phyloP scores from a whole-genome alignment of 2,888 invertebrate species.

The Leptinotarsa juncta region DNA sequence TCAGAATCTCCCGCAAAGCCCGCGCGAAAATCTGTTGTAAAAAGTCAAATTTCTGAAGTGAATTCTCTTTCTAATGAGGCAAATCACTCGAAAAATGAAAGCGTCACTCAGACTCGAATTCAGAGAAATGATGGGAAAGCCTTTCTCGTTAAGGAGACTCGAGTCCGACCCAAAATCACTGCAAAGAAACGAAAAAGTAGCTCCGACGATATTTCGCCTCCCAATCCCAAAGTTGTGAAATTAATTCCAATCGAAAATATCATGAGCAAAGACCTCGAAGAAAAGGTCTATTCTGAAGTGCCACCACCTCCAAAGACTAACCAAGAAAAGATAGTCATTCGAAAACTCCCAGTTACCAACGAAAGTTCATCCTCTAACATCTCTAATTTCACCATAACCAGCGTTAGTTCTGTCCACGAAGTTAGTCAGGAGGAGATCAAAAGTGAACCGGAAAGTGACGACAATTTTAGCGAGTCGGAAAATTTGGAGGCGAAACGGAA shows the following conservation, averaged over 20 bases:
- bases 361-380: neutral
- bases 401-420: conserved; percentile 23
- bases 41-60: neutral
- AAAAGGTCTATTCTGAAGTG: conserved; percentile 29
- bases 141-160: too few species aligned
- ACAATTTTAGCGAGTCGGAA: conserved; percentile 48
- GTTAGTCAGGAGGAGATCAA: conserved; percentile 55
- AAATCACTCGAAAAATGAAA: neutral
- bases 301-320: conserved; percentile 19
- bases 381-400: neutral
- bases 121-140: neutral
- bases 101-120: neutral
- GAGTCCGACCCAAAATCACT: too few species aligned
- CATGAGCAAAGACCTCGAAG: conserved; percentile 40
- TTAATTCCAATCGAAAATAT: conserved; percentile 51
- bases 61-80: neutral
- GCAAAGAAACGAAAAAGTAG: conserved; percentile 4
- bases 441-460: conserved; percentile 59
- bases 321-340: conserved; percentile 1
- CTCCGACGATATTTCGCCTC: conserved; percentile 24
- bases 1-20: neutral
- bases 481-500: conserved; percentile 45
- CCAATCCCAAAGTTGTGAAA: conserved; percentile 49
- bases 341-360: neutral
- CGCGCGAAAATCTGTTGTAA: neutral